Evolutionary conservation across 2,797 vertebrate genomes (phyloP).

Genomic region (Anguilla anguilla): DNA sequence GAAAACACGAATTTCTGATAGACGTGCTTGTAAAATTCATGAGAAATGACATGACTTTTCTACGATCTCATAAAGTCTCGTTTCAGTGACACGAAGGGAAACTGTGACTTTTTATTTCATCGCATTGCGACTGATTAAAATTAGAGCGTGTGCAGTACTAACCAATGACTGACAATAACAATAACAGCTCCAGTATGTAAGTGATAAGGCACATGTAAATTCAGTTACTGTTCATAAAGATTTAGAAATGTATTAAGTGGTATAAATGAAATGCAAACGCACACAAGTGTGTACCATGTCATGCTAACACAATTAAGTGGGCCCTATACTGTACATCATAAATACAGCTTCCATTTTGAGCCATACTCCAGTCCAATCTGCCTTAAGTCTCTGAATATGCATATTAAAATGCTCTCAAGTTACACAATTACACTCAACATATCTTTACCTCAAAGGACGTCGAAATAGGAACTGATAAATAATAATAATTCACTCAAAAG

Average conservation of each 20-base stretch:
- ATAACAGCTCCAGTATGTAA: neutral
- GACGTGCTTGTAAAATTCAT: neutral
- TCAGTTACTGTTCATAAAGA: neutral
- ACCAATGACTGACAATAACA: neutral
- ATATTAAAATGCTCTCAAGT: neutral
- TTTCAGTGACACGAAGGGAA: neutral
- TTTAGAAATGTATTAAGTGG: neutral
- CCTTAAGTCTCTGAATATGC: neutral
- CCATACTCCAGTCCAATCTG: neutral
- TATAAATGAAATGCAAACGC: neutral
- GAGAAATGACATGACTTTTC: neutral
- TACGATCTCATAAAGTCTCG: neutral
- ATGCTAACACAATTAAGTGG: neutral
- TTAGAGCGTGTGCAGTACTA: neutral
- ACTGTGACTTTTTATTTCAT: neutral
- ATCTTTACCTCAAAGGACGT: neutral
- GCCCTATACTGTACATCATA: neutral
- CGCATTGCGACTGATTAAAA: neutral
- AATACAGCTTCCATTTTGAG: neutral
- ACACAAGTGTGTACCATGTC: neutral
- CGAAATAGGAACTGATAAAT: neutral
- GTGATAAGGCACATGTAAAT: neutral
- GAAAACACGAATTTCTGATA: constrained; percentile 23
- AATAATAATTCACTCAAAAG: neutral
- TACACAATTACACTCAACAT: neutral